Conservation (phyloP, 2,888 invertebrate species). For the Trichopoda pennipes region DNA sequence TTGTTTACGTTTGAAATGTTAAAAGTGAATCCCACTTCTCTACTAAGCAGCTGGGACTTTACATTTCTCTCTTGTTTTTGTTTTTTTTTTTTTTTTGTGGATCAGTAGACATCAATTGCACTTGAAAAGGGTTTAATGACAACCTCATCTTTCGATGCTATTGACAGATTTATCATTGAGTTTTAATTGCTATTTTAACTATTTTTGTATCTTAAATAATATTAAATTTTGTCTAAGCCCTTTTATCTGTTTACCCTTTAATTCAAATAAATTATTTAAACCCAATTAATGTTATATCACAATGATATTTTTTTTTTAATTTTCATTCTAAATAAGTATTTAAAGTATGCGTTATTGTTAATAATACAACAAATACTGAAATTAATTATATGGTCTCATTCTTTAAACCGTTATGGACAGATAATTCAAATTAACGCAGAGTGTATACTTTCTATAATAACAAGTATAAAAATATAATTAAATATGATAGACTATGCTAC, state of each 20-base stretch:
- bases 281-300: no score
- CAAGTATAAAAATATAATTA: no score
- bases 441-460: no score
- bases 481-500: no score
- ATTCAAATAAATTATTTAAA: no score
- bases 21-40: slow-evolving; percentile 44
- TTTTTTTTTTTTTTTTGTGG: neutral
- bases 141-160: slow-evolving; percentile 10
- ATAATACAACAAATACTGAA: no score
- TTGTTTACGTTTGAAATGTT: neutral
- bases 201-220: slow-evolving; percentile 27
- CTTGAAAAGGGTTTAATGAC: slow-evolving; percentile 55
- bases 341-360: no score
- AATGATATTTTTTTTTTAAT: neutral
- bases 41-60: slow-evolving; percentile 50
- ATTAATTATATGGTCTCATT: no score
- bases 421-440: no score
- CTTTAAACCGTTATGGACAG: no score
- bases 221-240: slow-evolving; percentile 24
- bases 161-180: slow-evolving; percentile 20
- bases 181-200: slow-evolving; percentile 19
- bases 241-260: no score
- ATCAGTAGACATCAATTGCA: slow-evolving; percentile 43
- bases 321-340: no score
- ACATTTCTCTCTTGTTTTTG: neutral